phyloP scores from a whole-genome alignment of 2,888 invertebrate genomes.

The Phaedon cochleariae region DNA sequence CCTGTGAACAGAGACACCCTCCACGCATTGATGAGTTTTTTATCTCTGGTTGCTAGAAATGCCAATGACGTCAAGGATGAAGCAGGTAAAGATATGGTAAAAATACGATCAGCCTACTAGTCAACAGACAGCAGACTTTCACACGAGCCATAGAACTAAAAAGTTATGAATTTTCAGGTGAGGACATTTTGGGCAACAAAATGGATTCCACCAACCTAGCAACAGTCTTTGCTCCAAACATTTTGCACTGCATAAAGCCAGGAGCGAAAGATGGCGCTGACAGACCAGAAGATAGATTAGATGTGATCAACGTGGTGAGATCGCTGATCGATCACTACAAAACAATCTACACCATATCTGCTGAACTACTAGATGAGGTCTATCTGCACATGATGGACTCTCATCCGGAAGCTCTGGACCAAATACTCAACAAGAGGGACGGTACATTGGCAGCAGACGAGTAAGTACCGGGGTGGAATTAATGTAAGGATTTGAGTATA shows the following conservation, averaged over 20 bases:
- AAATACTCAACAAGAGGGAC: constrained; percentile 64
- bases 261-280: constrained; percentile 64
- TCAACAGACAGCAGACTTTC: too few species aligned
- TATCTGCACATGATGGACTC: constrained; percentile 86
- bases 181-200: constrained; percentile 80
- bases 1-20: constrained; percentile 90
- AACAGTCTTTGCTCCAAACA: constrained; percentile 93
- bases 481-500: too few species aligned
- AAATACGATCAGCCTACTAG: too few species aligned
- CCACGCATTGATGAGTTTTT: constrained; percentile 81
- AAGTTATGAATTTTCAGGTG: constrained; percentile 59
- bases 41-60: constrained; percentile 78
- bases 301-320: constrained; percentile 90
- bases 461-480: constrained; percentile 52
- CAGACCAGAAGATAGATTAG: constrained; percentile 81
- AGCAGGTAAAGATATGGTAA: too few species aligned
- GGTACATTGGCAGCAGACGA: constrained; percentile 61
- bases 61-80: constrained; percentile 70
- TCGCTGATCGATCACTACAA: constrained; percentile 78
- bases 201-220: constrained; percentile 95
- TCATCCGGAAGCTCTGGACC: constrained; percentile 83
- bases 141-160: too few species aligned
- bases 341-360: constrained; percentile 78
- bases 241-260: constrained; percentile 81
- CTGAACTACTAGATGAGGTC: constrained; percentile 85